Base-by-base conservation (phyloP, 2,888 invertebrate species). In the Hylaea fasciaria region DNA sequence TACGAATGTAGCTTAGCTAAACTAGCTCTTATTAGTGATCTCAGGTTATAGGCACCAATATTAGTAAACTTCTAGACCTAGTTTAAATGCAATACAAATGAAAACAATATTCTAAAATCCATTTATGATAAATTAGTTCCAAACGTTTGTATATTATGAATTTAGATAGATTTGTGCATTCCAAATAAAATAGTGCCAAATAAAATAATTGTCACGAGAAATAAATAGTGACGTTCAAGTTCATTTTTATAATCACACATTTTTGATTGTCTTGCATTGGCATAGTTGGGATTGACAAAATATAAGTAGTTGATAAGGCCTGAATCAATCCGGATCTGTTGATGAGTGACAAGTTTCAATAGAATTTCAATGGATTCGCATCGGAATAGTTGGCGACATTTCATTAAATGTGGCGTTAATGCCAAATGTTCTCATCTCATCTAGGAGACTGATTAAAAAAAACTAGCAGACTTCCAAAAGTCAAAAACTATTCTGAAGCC, bases 131-230 rank as follows among this genome's bases (percentile, higher is more conserved):
- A 59, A 74, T 78, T 79, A 82, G 76, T 80, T 79, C 77, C 73
- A 74, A 75, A 49, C 41, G 70, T 81, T 78, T 77, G 77, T 77
- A 64, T 50, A 62, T 63, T 57, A 57, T 61, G 51, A 61, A 60
- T 71, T 78, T 89, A 88, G 86, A 86, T 87, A 87, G 83, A 86
- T 79, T 80, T 85, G 83, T 82, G 86, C 84, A 85, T 90, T 86
- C 89, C 90, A 91, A 91, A 90, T 88, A 83, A 83, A 81, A 81
- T 85, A 87, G 91, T 92, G 91, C 91, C 91, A 92, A 92, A 91
- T 87, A 87, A 78, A 77, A n/a, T n/a, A n/a, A 74, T 76, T 78
- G 65, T 66, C 68, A 63, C 64, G 22, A 28, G 10, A 32, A 32
- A 32, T 37, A 37, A 11, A 41, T 54, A 40, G 53, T 55, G 50